Base-by-base conservation (phyloP, 2,113 vertebrate species). In the Tachysurus vachellii region DNA sequence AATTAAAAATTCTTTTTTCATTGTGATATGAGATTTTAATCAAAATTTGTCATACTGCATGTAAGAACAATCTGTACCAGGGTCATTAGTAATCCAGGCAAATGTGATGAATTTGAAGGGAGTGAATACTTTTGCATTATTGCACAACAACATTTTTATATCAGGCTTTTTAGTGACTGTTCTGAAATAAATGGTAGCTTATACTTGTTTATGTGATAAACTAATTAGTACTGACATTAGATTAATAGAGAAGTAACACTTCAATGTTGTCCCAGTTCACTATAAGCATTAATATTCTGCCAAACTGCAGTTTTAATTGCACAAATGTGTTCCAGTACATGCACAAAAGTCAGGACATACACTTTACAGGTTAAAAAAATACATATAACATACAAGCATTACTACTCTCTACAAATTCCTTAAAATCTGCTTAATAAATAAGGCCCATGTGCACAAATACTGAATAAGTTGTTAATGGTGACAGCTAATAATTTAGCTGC, bases 201-300 rank as follows among this genome's bases (percentile, higher is more conserved):
- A 21, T 36, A 23, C 62, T 82, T 62, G 7, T 82, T 59, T 82
- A 8, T 42, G 54, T 4, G 21, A 82, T 31, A 82, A 82, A 23
- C 80, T 62, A 81, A 62, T 62, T 47, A 62, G 36, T n/a, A 62
- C 57, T 47, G 80, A 82, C 36, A 82, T 36, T 80, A 59, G 1
- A 36, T 28, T 12, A 80, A 28, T 42, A 81, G 53, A 80, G 79
- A 81, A 56, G 56, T 56, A 80, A 80, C 17, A 28, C 16, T 9
- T 0, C n/a, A 56, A 36, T 19, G n/a, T 31, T 56, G 53, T 80
- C 76, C 56, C n/a, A 19, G 28, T 80, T 56, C 31, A 61, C 19
- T 61, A 31, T 9, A 61, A 56, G 53, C n/a, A 12, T 23, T 61
- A 81, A 61, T 61, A 31, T 36, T 81, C 19, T 31, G 23, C 59